phyloP scores from a whole-genome alignment of 2,797 vertebrate species.

The Catamblyrhynchus diadema region DNA sequence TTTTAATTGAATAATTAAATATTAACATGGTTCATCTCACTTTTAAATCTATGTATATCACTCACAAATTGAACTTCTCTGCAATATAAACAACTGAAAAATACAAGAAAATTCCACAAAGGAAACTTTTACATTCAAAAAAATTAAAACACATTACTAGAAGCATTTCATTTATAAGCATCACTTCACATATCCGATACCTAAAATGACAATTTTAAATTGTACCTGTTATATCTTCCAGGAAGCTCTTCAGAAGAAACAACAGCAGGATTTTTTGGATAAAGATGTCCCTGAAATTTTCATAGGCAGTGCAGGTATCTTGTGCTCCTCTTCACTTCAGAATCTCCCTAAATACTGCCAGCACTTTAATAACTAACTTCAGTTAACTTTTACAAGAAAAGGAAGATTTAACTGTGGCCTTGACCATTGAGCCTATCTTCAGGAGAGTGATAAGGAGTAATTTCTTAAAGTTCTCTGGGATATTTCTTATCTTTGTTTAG shows the following conservation, averaged over 20 bases:
- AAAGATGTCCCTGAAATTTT: conserved; percentile 10
- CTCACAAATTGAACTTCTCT: background rate
- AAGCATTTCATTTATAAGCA: background rate
- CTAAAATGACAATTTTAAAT: background rate
- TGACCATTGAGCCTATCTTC: conserved; percentile 86
- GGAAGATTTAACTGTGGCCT: conserved; percentile 83
- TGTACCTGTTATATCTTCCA: conserved; percentile 63
- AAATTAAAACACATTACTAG: background rate
- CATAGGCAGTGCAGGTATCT: background rate
- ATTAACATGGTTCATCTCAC: background rate
- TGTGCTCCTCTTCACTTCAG: conserved; percentile 33
- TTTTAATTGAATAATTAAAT: background rate
- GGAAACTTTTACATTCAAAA: background rate
- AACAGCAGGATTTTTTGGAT: background rate
- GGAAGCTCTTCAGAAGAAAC: background rate
- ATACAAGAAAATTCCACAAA: background rate
- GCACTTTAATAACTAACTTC: conserved; percentile 93
- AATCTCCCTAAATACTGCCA: conserved; percentile 62
- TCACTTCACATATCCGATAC: background rate
- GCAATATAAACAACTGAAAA: background rate
- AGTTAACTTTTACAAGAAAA: conserved; percentile 81
- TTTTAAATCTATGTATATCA: background rate
- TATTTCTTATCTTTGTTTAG: conserved; percentile 62
- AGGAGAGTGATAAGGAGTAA: conserved; percentile 70
- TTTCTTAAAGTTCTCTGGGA: conserved; percentile 69